phyloP scores from a whole-genome alignment of 2,113 vertebrate species.

The Tretioscincus oriximinensis region DNA sequence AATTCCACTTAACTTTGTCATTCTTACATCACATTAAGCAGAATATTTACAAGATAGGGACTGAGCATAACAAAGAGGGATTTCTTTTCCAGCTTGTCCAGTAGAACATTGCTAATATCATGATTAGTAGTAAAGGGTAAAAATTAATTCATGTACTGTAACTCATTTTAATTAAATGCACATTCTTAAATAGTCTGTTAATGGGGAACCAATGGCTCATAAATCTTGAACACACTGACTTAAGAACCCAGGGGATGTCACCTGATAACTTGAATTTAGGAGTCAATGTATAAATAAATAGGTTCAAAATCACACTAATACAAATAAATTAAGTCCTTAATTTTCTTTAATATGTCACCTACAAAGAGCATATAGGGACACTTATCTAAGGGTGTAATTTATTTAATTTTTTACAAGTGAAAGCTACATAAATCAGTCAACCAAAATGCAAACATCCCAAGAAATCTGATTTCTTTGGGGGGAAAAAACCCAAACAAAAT shows the following conservation, averaged over 20 bases:
- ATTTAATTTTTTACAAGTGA: no score
- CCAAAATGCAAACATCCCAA: no score
- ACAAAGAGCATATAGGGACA: not conserved
- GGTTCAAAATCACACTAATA: not conserved
- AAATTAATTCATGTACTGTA: slow-evolving; percentile 59
- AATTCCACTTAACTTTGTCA: no score
- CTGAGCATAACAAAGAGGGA: not conserved
- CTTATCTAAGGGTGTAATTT: not conserved
- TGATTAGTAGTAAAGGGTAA: slow-evolving; percentile 35
- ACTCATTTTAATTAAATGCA: slow-evolving; percentile 63
- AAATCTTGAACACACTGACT: slow-evolving; percentile 46
- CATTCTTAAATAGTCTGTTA: slow-evolving; percentile 63
- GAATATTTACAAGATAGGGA: not conserved
- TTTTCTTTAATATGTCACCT: slow-evolving; percentile 8
- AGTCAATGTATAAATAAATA: slow-evolving; percentile 31
- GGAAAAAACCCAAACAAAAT: no score
- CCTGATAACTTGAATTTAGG: slow-evolving; percentile 48
- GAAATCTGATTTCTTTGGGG: not conserved
- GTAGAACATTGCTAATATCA: slow-evolving; percentile 32
- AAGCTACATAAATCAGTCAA: no score
- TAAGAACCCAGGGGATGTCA: slow-evolving; percentile 51
- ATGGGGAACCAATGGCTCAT: slow-evolving; percentile 52
- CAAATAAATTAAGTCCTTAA: not conserved
- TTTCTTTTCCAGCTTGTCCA: slow-evolving; percentile 47
- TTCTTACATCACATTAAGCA: not conserved